A percentile compares a stretch with the other conserved stretches of the same genome.
These are phyloP conservation scores for Micromys minutus DNA, from an alignment of 2,113 vertebrate genomes.

Conservation along the genomic window DNA sequence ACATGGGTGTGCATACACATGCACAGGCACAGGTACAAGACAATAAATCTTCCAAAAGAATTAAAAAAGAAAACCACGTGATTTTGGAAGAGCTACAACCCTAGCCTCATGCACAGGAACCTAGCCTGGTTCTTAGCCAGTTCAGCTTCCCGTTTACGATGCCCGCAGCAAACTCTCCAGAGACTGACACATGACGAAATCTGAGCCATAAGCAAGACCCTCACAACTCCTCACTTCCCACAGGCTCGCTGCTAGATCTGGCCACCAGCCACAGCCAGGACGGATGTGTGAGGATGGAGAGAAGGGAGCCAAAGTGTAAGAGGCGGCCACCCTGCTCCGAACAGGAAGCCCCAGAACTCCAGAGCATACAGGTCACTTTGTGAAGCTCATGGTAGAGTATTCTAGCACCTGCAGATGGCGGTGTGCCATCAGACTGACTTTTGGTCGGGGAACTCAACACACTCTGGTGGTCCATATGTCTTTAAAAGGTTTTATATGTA, in stretches of 20 bases:
- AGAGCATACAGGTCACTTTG: neutral
- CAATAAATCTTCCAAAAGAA: neutral
- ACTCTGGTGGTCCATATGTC: neutral
- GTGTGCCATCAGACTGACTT: neutral
- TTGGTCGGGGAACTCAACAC: neutral
- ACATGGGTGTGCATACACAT: neutral
- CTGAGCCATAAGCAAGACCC: neutral
- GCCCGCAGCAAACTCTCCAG: neutral
- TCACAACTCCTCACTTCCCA: neutral
- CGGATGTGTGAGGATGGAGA: neutral
- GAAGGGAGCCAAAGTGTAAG: neutral
- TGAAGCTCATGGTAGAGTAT: neutral
- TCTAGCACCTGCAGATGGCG: neutral
- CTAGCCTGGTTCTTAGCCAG: neutral
- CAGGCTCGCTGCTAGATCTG: neutral
- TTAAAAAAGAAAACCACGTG: neutral
- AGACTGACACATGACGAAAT: neutral
- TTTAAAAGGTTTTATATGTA: neutral
- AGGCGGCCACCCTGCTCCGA: neutral
- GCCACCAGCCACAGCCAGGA: constrained; percentile 12
- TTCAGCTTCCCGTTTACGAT: neutral
- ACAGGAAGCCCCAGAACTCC: neutral
- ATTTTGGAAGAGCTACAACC: neutral
- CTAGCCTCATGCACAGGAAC: neutral
- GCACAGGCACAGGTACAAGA: neutral